Evolutionary conservation across 2,113 vertebrate species (phyloP).

Genomic region (Odocoileus virginianus): DNA sequence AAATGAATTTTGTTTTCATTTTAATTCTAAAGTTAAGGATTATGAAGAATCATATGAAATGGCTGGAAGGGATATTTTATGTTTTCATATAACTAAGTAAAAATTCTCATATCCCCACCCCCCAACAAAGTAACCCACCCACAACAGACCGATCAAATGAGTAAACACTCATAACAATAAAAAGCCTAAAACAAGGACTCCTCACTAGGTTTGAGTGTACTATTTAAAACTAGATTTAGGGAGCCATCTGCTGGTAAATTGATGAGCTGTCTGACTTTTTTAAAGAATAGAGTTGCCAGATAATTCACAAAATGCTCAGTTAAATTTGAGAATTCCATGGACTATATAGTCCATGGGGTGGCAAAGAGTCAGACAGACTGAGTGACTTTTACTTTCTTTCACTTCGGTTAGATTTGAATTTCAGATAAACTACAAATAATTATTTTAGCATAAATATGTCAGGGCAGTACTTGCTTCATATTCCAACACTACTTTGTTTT

Average conservation of each 20-base stretch:
- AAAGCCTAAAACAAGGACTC: background rate
- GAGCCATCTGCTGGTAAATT: constrained; percentile 75
- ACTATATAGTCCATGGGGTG: background rate
- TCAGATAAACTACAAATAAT: background rate
- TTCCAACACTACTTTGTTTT: background rate
- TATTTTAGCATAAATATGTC: background rate
- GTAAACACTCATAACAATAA: background rate
- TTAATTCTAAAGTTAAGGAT: constrained; percentile 22
- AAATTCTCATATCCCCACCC: background rate
- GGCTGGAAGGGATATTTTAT: background rate
- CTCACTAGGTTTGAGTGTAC: background rate
- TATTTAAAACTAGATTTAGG: constrained; percentile 54
- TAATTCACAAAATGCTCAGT: background rate
- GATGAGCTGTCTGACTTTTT: background rate
- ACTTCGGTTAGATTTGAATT: background rate
- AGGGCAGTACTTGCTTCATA: background rate
- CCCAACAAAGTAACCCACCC: background rate
- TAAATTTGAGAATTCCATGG: background rate
- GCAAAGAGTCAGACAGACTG: background rate
- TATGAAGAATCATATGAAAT: background rate
- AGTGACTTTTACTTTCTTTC: background rate
- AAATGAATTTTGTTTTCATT: background rate
- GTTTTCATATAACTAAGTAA: background rate
- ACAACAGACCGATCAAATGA: background rate
- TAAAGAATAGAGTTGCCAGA: background rate